Evolutionary conservation across 2,113 vertebrate genomes (phyloP), one percentile per base, ranked within the genome.

Genomic region (Ploceus nigricollis): DNA sequence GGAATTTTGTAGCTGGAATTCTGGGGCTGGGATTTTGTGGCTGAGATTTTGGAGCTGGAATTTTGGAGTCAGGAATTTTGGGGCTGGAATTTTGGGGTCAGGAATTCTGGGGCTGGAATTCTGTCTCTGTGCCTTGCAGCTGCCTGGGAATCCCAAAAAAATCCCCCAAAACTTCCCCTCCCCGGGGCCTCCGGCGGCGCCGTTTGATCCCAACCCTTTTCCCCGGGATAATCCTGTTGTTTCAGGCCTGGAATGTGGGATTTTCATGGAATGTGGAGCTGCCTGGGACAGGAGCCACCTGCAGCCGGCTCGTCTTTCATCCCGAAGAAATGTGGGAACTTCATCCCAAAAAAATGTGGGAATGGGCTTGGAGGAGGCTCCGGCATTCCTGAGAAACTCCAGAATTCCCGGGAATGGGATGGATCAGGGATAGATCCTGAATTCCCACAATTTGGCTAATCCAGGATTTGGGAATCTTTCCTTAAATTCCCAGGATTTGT

Each of bases 181-280:
- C 42, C 8, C 2, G 5, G 25, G 31, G 63, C 57, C 68, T 57
- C 82, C 9, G 20, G 42, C 5, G 9, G 44, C 2, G 6, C 23
- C 12, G 13, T 13, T 64, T 66, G 35, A 81, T 53, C 39, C 87
- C 51, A 18, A 0, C 13, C 37, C 3, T 0, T 23, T 66, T 12
- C 24, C 78, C 9, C 0, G 4, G 73, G 73, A 78, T 89, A 91
- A 90, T 68, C 16, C 58, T 87, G 94, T 95, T 93, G 31, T 91
- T 93, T 87, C 92, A 93, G 64, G 48, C 61, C 42, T 76, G 95
- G 96, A 94, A 97, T 96, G 92, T 39, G 66, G n/a, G 16, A 31
- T 60, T 96, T 81, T 56, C 3, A 35, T 2, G 51, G 87, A 58
- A 61, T 13, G 31, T 2, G 2, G 64, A 80, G 71, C 90, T 79